Conservation (phyloP, 2,888 invertebrate species). For the Ormyrus thymus region DNA sequence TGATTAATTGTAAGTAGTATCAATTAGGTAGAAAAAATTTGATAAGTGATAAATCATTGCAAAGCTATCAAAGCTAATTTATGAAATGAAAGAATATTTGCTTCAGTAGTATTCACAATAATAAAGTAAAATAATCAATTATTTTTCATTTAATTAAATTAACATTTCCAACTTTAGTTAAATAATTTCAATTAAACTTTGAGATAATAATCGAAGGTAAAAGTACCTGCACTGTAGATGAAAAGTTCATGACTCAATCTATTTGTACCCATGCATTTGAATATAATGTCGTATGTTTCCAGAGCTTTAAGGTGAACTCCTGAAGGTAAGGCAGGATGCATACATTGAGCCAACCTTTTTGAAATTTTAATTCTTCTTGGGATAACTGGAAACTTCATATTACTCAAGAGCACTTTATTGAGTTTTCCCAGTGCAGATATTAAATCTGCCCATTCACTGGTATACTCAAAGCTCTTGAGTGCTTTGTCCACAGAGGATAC, state of each 20-base stretch:
- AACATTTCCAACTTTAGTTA: background rate
- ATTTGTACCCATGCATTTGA: slow-evolving; percentile 90
- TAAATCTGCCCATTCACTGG: slow-evolving; percentile 96
- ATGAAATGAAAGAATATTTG: background rate
- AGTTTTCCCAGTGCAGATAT: slow-evolving; percentile 92
- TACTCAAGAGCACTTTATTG: slow-evolving; percentile 88
- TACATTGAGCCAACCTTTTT: slow-evolving; percentile 93
- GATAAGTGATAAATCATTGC: background rate
- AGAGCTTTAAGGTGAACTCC: slow-evolving; percentile 94
- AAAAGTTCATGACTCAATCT: slow-evolving; percentile 88
- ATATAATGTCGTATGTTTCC: slow-evolving; percentile 93
- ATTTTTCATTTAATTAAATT: background rate
- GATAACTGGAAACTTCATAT: slow-evolving; percentile 89
- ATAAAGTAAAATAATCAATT: background rate
- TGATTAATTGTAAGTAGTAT: background rate
- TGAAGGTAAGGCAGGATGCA: slow-evolving; percentile 93
- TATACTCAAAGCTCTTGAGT: slow-evolving; percentile 91
- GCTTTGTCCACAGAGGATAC: slow-evolving; percentile 90
- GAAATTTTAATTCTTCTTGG: slow-evolving; percentile 91
- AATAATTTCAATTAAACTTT: slow-evolving; percentile 52
- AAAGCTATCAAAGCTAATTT: background rate
- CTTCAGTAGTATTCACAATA: no score
- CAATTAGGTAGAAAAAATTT: slow-evolving; percentile 4
- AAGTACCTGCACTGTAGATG: slow-evolving; percentile 84
- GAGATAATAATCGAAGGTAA: background rate